These are phyloP conservation scores for Caerostris extrusa DNA, from an alignment of 1,140 invertebrate species.

Conservation along the genomic window DNA sequence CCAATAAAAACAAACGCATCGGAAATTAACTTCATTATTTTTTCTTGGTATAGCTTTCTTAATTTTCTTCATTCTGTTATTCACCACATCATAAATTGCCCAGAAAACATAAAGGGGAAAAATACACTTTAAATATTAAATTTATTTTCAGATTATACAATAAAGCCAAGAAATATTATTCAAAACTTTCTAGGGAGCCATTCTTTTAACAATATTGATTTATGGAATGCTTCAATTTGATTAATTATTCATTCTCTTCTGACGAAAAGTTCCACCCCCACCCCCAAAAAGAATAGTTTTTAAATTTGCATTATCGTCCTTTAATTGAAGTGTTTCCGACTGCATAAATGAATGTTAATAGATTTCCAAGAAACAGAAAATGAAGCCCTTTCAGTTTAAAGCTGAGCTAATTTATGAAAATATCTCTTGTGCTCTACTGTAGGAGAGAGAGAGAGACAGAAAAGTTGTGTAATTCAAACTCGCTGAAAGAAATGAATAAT, in stretches of 20 bases:
- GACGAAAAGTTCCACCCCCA: neutral
- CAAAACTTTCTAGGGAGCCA: neutral
- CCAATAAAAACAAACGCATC: no score
- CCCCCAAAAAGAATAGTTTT: neutral
- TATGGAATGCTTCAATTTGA: neutral
- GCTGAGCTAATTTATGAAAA: conserved; percentile 33
- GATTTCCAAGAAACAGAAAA: conserved; percentile 9
- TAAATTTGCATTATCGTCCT: conserved; percentile 6
- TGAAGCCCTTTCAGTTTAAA: neutral
- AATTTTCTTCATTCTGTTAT: neutral
- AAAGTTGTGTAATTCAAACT: neutral
- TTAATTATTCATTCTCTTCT: neutral
- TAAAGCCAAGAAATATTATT: neutral
- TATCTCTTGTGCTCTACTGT: neutral
- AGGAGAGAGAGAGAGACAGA: neutral
- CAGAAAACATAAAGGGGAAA: neutral
- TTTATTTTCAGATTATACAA: neutral
- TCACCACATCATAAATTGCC: neutral
- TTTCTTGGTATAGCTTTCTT: no score
- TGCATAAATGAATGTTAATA: conserved; percentile 27
- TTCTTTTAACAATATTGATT: neutral
- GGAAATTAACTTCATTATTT: no score
- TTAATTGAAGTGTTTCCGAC: conserved; percentile 13
- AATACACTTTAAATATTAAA: neutral
- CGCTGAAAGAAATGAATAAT: neutral